Evolutionary conservation across 2,797 vertebrate genomes (phyloP).

Genomic region (Mionectes olivaceus): DNA sequence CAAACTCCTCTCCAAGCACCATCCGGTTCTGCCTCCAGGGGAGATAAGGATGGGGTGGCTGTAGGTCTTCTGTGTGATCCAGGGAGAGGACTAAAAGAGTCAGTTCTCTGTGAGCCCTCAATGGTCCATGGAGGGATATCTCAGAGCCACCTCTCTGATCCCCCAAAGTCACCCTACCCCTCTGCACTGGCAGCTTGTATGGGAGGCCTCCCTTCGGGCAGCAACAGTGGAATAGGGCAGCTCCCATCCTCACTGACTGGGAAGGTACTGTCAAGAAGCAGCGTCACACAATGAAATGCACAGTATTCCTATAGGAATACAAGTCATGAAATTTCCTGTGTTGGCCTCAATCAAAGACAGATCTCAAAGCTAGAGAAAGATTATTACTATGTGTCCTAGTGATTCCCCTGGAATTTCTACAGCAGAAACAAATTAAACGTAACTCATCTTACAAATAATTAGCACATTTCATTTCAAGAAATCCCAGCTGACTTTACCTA

Average conservation of each 20-base stretch:
- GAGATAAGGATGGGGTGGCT: neutral
- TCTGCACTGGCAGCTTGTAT: neutral
- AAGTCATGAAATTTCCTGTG: neutral
- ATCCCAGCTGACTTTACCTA: slow-evolving; percentile 53
- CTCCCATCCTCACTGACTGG: neutral
- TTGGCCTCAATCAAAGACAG: neutral
- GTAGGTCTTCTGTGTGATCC: neutral
- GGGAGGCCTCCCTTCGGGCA: neutral
- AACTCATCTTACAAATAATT: slow-evolving; percentile 58
- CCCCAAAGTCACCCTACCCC: neutral
- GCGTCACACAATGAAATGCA: accelerated
- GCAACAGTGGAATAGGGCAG: neutral
- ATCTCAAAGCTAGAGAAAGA: neutral
- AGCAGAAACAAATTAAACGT: slow-evolving; percentile 34
- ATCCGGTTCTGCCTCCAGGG: neutral
- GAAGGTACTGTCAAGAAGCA: neutral
- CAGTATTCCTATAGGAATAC: neutral
- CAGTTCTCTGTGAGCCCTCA: neutral
- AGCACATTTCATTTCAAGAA: slow-evolving; percentile 56
- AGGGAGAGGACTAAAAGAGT: neutral
- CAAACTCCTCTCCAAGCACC: neutral
- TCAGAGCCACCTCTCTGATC: neutral
- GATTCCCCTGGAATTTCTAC: slow-evolving; percentile 51
- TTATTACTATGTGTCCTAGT: slow-evolving; percentile 10
- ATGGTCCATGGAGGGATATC: neutral